Conservation (phyloP, 2,113 vertebrate species). For the Acanthisitta chloris region DNA sequence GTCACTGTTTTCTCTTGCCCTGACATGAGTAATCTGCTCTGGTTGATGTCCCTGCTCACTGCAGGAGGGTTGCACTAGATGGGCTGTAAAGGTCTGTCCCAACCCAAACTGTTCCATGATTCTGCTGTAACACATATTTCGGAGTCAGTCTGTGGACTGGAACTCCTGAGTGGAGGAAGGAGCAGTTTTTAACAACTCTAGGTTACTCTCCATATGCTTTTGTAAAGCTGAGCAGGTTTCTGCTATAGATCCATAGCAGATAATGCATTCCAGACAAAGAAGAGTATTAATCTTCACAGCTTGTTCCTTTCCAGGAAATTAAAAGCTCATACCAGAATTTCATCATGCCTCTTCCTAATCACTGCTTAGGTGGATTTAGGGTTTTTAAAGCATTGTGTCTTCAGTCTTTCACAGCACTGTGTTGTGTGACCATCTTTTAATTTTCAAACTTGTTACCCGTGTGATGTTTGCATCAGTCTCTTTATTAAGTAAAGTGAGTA, state of each 20-base stretch:
- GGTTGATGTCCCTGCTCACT: neutral
- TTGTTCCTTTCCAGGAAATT: neutral
- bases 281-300: neutral
- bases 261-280: neutral
- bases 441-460: neutral
- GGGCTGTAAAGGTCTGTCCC: neutral
- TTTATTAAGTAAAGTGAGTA: neutral
- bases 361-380: neutral
- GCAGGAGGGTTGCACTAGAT: neutral
- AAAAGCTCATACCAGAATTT: neutral
- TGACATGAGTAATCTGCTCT: neutral
- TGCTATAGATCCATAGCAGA: neutral
- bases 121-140: neutral
- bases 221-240: neutral
- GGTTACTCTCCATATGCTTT: neutral
- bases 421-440: neutral
- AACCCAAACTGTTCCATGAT: neutral
- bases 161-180: neutral
- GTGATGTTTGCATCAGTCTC: neutral
- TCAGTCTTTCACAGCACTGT: neutral
- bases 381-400: neutral
- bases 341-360: neutral
- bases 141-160: neutral
- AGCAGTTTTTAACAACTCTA: neutral
- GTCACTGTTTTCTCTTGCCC: neutral